Evolutionary conservation across 2,888 invertebrate genomes (phyloP).

Genomic region (Schrankia costaestrigalis): DNA sequence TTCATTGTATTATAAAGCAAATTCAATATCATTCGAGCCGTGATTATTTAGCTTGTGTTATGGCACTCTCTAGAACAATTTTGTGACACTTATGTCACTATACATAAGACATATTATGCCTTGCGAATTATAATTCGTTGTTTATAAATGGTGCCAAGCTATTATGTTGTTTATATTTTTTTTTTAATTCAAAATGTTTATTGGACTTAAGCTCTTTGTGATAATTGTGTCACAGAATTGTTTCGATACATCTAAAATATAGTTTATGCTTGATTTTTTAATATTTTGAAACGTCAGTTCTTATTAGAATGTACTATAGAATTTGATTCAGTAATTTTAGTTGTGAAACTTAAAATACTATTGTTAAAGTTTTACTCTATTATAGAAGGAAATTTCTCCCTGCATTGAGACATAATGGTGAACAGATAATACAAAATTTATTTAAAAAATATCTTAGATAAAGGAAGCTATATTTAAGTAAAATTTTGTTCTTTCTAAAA

Average conservation of each 20-base stretch:
- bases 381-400: too few relatives aligned
- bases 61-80: slow-evolving; percentile 38
- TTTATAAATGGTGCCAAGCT: slow-evolving; percentile 36
- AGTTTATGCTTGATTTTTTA: slow-evolving; percentile 13
- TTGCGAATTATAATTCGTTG: slow-evolving; percentile 19
- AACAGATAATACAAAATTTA: too few relatives aligned
- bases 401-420: too few relatives aligned
- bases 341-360: too few relatives aligned
- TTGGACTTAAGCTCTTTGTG: too few relatives aligned
- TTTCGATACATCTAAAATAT: slow-evolving; percentile 31
- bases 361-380: too few relatives aligned
- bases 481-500: too few relatives aligned
- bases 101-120: slow-evolving; percentile 23
- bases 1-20: slow-evolving; percentile 22
- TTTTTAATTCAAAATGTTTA: slow-evolving; percentile 19
- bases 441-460: too few relatives aligned
- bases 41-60: slow-evolving; percentile 40
- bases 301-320: too few relatives aligned
- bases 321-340: too few relatives aligned
- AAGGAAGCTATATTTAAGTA: too few relatives aligned
- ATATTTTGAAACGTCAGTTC: too few relatives aligned
- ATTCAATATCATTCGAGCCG: slow-evolving; percentile 18
- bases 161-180: slow-evolving; percentile 19
- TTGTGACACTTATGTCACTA: slow-evolving; percentile 35
- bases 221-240: slow-evolving; percentile 34